phyloP scores from a whole-genome alignment of 30 jellyfish, hydroid and myxozoan genomes.

The Cassiopea andromeda region DNA sequence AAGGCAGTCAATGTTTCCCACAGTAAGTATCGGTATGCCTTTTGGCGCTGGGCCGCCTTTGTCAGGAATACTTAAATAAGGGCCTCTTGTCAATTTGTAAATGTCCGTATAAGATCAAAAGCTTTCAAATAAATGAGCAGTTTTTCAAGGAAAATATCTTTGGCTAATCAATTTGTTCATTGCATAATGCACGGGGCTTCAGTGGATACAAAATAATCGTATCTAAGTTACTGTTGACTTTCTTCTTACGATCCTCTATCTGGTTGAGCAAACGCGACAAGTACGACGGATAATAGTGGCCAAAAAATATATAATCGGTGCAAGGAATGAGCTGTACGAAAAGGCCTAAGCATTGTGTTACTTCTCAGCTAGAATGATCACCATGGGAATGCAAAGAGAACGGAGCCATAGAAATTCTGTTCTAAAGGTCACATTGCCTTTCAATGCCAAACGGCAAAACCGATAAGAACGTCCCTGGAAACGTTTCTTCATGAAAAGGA shows the following conservation, averaged over 20 bases:
- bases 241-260: neutral
- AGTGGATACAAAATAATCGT: neutral
- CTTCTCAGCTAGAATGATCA: no score
- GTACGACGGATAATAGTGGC: neutral
- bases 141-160: neutral
- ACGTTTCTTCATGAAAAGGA: no score
- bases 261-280: neutral
- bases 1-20: conserved; percentile 13
- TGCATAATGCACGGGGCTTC: neutral
- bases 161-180: neutral
- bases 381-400: no score
- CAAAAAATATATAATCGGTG: neutral
- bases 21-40: neutral
- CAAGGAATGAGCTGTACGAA: neutral
- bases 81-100: neutral
- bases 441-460: no score
- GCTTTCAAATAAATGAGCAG: neutral
- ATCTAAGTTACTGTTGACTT: neutral
- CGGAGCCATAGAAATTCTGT: no score
- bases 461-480: no score
- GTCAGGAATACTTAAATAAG: neutral
- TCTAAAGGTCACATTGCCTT: no score
- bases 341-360: no score
- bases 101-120: neutral
- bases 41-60: neutral